phyloP scores from a whole-genome alignment of 2,888 invertebrate genomes.

The Scaptomyza tumidula region DNA sequence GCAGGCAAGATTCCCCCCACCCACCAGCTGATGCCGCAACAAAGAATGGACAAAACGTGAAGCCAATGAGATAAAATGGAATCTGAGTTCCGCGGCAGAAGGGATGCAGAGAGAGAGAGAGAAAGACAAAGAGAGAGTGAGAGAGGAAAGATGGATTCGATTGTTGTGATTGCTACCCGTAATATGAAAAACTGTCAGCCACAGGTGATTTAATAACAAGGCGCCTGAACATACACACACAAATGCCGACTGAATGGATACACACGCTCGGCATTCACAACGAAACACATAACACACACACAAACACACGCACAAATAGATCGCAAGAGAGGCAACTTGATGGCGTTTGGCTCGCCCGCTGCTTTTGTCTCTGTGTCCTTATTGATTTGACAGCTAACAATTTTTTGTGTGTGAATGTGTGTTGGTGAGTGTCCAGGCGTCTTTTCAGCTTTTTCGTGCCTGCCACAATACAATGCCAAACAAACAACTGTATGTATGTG shows the following conservation, averaged over 20 bases:
- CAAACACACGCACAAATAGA: constrained; percentile 8
- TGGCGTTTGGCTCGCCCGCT: constrained; percentile 48
- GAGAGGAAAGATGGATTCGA: constrained; percentile 45
- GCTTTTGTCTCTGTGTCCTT: constrained; percentile 63
- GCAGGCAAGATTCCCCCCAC: background rate
- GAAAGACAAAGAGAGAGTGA: constrained; percentile 24
- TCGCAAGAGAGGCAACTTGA: constrained; percentile 27
- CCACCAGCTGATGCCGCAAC: constrained; percentile 15
- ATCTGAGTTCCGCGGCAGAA: constrained; percentile 6
- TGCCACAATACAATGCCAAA: constrained; percentile 58
- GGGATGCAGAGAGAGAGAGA: constrained; percentile 26
- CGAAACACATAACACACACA: constrained; percentile 27
- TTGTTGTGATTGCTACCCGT: constrained; percentile 46
- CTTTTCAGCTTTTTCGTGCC: constrained; percentile 57
- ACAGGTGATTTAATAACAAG: constrained; percentile 74
- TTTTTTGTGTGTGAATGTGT: constrained; percentile 23
- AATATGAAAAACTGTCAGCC: constrained; percentile 76
- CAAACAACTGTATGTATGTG: constrained; percentile 41
- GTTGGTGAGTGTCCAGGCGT: constrained; percentile 49
- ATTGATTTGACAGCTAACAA: constrained; percentile 75
- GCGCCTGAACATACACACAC: constrained; percentile 42
- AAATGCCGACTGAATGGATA: constrained; percentile 31
- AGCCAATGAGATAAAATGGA: constrained; percentile 46
- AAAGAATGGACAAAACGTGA: constrained; percentile 45
- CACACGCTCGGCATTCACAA: constrained; percentile 13